Evolutionary conservation across 1,140 invertebrate species (phyloP).

Genomic region (Metaphire vulgaris): DNA sequence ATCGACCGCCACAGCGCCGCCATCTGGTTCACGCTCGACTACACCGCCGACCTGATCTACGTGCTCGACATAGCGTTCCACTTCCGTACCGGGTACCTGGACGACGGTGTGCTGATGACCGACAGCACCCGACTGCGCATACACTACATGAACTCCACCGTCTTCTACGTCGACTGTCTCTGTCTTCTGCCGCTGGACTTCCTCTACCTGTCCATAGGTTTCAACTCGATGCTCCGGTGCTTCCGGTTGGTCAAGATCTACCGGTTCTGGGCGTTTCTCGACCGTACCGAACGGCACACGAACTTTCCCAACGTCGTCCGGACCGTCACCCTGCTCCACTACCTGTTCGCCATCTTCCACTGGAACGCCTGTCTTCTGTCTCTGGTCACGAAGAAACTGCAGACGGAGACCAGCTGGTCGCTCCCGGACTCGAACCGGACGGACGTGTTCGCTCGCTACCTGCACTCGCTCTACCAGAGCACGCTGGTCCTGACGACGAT

Average conservation of each 20-base stretch:
- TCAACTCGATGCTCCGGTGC: slow-evolving; percentile 91
- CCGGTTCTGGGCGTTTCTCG: slow-evolving; percentile 96
- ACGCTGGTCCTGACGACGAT: slow-evolving; percentile 90
- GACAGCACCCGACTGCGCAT: slow-evolving; percentile 84
- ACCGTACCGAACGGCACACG: slow-evolving; percentile 93
- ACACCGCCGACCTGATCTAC: slow-evolving; percentile 92
- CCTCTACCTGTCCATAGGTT: slow-evolving; percentile 94
- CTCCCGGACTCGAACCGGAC: background rate
- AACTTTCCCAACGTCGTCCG: slow-evolving; percentile 94
- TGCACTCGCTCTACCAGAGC: slow-evolving; percentile 97
- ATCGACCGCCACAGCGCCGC: slow-evolving; percentile 67
- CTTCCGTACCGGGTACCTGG: slow-evolving; percentile 84
- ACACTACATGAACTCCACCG: slow-evolving; percentile 97
- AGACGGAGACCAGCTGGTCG: slow-evolving; percentile 8
- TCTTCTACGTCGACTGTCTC: slow-evolving; percentile 96
- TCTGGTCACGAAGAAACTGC: slow-evolving; percentile 61
- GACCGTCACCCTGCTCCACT: slow-evolving; percentile 84
- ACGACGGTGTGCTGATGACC: slow-evolving; percentile 67
- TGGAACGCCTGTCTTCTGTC: slow-evolving; percentile 98
- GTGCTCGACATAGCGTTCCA: slow-evolving; percentile 92
- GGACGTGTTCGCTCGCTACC: slow-evolving; percentile 59
- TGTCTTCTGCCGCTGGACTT: slow-evolving; percentile 95
- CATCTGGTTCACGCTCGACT: slow-evolving; percentile 94
- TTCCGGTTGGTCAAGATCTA: slow-evolving; percentile 97
- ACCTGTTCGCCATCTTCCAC: slow-evolving; percentile 95